Conservation (phyloP, 2,888 invertebrate genomes). For the Elysia crispata region DNA sequence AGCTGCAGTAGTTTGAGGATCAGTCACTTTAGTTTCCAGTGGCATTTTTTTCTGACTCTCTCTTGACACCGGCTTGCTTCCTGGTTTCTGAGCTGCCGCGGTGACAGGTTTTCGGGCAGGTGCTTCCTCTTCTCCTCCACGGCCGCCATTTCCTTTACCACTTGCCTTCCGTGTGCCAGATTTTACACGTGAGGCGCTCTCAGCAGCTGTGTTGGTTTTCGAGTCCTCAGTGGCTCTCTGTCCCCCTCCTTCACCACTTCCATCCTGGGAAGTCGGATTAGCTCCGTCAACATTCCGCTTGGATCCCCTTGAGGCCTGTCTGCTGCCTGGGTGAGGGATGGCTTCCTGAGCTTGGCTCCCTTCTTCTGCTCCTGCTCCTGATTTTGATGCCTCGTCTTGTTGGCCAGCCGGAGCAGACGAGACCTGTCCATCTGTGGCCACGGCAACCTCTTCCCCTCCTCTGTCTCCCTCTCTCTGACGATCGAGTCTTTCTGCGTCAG, state of each 20-base stretch:
- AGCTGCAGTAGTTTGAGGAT: no score
- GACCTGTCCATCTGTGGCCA: constrained; percentile 34
- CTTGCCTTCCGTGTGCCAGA: background rate
- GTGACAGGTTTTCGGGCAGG: background rate
- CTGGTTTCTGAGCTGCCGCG: background rate
- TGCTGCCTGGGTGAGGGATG: background rate
- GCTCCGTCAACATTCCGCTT: background rate
- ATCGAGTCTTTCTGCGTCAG: constrained; percentile 46
- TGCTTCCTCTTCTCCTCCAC: background rate
- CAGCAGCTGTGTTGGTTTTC: constrained; percentile 1
- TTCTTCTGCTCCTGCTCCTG: background rate
- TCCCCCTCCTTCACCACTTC: background rate
- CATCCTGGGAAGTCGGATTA: background rate
- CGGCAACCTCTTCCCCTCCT: constrained; percentile 40
- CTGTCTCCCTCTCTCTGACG: constrained; percentile 50
- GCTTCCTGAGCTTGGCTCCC: constrained; percentile 11
- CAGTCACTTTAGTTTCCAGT: no score
- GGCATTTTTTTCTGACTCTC: no score
- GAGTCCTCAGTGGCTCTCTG: background rate
- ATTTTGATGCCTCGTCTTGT: no score
- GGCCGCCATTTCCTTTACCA: background rate
- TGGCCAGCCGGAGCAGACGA: no score
- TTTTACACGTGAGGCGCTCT: constrained; percentile 4
- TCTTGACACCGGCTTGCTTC: no score
- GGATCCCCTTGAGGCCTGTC: constrained; percentile 15